A percentile compares a stretch with the other conserved stretches of the same genome.
Conservation (phyloP, 2,888 invertebrate species). For the Mamestra brassicae region DNA sequence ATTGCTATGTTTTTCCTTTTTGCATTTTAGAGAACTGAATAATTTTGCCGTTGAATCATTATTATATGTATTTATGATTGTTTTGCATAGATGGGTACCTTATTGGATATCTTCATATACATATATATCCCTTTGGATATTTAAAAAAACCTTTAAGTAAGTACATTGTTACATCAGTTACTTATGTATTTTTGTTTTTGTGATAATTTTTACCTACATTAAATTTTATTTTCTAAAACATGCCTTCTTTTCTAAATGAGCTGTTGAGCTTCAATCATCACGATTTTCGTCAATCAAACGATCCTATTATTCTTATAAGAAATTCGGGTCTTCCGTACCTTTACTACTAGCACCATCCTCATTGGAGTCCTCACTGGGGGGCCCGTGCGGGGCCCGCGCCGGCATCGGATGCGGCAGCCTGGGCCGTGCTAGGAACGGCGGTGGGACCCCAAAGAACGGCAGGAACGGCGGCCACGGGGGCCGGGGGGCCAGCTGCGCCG, state of each 20-base stretch:
- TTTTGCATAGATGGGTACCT: too few species aligned
- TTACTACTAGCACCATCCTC: conserved; percentile 90
- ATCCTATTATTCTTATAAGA: background rate
- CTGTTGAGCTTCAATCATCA: background rate
- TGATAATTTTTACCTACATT: background rate
- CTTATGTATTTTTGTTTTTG: background rate
- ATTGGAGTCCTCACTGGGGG: conserved; percentile 90
- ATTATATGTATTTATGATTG: too few species aligned
- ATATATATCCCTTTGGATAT: too few species aligned
- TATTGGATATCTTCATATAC: too few species aligned
- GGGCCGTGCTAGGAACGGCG: conserved; percentile 90
- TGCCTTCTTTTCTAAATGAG: background rate
- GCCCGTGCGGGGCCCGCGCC: conserved; percentile 86
- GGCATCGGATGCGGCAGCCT: conserved; percentile 85
- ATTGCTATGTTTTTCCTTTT: background rate
- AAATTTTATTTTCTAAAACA: background rate
- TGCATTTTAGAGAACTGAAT: too few species aligned
- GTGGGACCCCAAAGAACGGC: conserved; percentile 91
- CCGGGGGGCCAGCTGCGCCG: conserved; percentile 90
- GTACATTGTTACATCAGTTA: background rate
- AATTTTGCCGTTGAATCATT: too few species aligned
- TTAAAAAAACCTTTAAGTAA: background rate
- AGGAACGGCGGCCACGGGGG: conserved; percentile 92
- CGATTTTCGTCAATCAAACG: background rate
- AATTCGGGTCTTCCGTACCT: conserved; percentile 75